Evolutionary conservation across 2,888 invertebrate species (phyloP).

Genomic region (Cephus pygmeus): DNA sequence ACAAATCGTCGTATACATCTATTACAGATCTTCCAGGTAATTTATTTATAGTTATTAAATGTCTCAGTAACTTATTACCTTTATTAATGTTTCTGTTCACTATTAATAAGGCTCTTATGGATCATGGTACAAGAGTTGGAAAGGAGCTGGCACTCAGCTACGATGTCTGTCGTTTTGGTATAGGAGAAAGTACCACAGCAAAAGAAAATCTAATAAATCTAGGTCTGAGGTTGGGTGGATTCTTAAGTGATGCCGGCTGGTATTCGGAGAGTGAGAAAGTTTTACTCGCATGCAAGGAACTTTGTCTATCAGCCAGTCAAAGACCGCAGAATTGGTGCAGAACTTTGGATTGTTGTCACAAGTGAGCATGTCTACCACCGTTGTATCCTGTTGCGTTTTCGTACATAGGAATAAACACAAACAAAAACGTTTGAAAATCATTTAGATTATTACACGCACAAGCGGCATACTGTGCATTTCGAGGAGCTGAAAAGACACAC

Average conservation of each 20-base stretch:
- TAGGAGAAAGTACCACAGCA: constrained; percentile 36
- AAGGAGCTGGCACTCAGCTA: constrained; percentile 62
- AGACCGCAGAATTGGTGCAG: constrained; percentile 73
- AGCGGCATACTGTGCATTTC: constrained; percentile 83
- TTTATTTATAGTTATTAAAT: constrained; percentile 64
- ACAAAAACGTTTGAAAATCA: constrained; percentile 12
- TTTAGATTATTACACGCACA: constrained; percentile 85
- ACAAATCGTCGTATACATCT: constrained; percentile 75
- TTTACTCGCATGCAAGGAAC: constrained; percentile 74
- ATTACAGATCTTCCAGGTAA: constrained; percentile 79
- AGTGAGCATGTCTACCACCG: constrained; percentile 69
- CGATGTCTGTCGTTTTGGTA: constrained; percentile 40
- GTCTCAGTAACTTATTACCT: background rate
- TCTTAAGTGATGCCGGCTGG: constrained; percentile 92
- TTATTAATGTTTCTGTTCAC: constrained; percentile 21
- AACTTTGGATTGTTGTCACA: constrained; percentile 86
- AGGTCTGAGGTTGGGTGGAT: constrained; percentile 71
- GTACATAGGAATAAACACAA: background rate
- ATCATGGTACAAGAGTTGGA: constrained; percentile 73
- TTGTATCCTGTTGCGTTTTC: constrained; percentile 2
- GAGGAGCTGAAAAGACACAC: constrained; percentile 80
- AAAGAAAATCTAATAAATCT: constrained; percentile 53
- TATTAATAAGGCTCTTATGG: constrained; percentile 69
- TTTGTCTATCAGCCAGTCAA: constrained; percentile 71
- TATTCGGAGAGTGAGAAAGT: constrained; percentile 81